Conservation (phyloP, 2,797 vertebrate species). For the Nasua narica region DNA sequence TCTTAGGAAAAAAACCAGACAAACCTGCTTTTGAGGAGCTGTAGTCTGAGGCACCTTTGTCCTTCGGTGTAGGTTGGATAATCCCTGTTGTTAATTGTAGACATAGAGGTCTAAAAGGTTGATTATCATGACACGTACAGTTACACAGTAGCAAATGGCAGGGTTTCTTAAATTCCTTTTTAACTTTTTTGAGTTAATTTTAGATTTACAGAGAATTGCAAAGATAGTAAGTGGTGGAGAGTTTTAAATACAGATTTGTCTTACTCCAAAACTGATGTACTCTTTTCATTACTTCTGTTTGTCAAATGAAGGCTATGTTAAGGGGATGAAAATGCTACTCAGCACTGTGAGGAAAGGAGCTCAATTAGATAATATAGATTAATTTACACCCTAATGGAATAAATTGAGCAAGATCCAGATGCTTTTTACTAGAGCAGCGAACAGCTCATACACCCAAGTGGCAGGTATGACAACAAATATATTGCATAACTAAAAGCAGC, state of each 20-base stretch:
- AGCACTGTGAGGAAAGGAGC: background rate
- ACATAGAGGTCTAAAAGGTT: background rate
- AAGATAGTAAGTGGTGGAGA: background rate
- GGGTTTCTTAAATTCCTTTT: background rate
- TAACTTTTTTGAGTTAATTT: conserved; percentile 10
- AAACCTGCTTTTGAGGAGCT: background rate
- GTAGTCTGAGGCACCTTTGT: background rate
- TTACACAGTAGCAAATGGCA: background rate
- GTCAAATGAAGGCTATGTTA: conserved; percentile 13
- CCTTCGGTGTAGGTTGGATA: background rate
- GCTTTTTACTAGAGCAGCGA: background rate
- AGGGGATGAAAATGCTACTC: background rate
- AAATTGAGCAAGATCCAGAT: conserved; percentile 16
- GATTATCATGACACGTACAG: background rate
- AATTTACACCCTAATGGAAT: background rate
- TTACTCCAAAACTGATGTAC: background rate
- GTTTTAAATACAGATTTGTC: conserved; percentile 28
- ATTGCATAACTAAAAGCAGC: conserved; percentile 50
- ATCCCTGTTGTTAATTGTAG: background rate
- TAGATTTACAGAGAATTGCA: conserved; percentile 15
- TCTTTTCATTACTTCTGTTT: conserved; percentile 18
- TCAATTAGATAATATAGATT: background rate
- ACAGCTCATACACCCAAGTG: background rate
- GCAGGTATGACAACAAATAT: background rate
- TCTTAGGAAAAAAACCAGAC: background rate